These are phyloP conservation scores for Hydrozoanthus gracilis DNA, from an alignment of 92 coral and sea anemone genomes.

Conservation along the genomic window DNA sequence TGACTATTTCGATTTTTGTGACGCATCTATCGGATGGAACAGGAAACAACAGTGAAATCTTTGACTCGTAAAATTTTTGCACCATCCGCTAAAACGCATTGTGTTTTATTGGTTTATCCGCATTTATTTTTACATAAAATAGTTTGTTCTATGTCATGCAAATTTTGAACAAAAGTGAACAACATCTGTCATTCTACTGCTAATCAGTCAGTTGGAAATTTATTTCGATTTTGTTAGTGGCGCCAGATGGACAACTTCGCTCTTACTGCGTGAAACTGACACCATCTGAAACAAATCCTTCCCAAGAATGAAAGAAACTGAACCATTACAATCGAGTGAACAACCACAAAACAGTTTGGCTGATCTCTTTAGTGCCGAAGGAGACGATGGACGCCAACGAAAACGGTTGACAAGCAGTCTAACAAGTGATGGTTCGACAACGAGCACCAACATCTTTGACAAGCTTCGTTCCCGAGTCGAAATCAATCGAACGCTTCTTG, in stretches of 20 bases:
- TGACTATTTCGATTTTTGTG: background rate
- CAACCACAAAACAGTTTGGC: conserved; percentile 13
- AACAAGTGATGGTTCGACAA: conserved; percentile 4
- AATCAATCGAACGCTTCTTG: conserved; percentile 63
- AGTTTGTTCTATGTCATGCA: conserved; percentile 18
- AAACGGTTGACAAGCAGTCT: conserved; percentile 7
- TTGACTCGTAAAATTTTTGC: background rate
- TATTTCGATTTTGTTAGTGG: background rate
- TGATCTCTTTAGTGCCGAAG: conserved; percentile 77
- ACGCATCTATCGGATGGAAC: conserved; percentile 6
- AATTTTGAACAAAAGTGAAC: conserved; percentile 24
- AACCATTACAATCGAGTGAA: background rate
- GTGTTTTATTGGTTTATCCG: conserved; percentile 39
- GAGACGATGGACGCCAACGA: conserved; percentile 43
- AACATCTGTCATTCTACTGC: conserved; percentile 10
- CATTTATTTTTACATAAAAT: background rate
- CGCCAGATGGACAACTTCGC: background rate
- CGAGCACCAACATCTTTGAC: conserved; percentile 43
- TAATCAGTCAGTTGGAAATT: conserved; percentile 28
- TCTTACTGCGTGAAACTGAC: background rate
- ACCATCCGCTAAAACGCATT: background rate
- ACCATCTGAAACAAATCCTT: background rate
- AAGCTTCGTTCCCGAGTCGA: conserved; percentile 61
- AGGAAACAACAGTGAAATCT: conserved; percentile 16
- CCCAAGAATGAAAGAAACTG: conserved; percentile 13